Evolutionary conservation across 1,140 invertebrate genomes (phyloP).

Genomic region (Sipha flava): DNA sequence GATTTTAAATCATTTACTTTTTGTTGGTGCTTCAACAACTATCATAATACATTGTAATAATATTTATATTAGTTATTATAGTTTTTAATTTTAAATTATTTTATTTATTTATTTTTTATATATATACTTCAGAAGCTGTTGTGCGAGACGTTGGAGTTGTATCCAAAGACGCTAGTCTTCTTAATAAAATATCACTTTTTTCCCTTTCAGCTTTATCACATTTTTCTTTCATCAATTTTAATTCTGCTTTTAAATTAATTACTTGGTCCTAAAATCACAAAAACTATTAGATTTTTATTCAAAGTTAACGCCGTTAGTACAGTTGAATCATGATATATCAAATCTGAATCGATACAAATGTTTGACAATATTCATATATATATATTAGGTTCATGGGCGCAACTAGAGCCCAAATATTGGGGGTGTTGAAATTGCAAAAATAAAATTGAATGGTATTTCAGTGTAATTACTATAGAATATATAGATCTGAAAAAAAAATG

Average conservation of each 20-base stretch:
- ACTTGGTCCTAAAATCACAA: conserved; percentile 39
- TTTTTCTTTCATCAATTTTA: conserved; percentile 49
- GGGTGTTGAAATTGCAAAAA: too few relatives aligned
- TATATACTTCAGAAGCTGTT: conserved; percentile 52
- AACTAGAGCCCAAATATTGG: too few relatives aligned
- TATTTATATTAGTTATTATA: neutral
- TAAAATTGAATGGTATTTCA: too few relatives aligned
- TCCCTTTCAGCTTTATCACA: conserved; percentile 75
- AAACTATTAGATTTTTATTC: neutral
- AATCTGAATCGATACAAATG: too few relatives aligned
- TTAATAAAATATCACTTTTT: conserved; percentile 73
- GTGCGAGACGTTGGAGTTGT: conserved; percentile 61
- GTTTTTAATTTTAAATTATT: neutral
- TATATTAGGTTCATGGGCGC: too few relatives aligned
- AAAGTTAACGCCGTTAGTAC: too few relatives aligned
- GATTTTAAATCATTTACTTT: conserved; percentile 74
- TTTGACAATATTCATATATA: too few relatives aligned
- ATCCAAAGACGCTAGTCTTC: conserved; percentile 65
- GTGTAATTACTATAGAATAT: too few relatives aligned
- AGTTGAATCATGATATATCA: too few relatives aligned
- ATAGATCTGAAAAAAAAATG: too few relatives aligned
- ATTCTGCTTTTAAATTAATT: conserved; percentile 53
- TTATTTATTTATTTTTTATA: neutral
- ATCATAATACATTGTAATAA: conserved; percentile 31
- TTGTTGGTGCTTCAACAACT: conserved; percentile 61